Evolutionary conservation across 2,797 vertebrate species (phyloP), one percentile per base, ranked within the genome.

Genomic region (Remorina albescens): DNA sequence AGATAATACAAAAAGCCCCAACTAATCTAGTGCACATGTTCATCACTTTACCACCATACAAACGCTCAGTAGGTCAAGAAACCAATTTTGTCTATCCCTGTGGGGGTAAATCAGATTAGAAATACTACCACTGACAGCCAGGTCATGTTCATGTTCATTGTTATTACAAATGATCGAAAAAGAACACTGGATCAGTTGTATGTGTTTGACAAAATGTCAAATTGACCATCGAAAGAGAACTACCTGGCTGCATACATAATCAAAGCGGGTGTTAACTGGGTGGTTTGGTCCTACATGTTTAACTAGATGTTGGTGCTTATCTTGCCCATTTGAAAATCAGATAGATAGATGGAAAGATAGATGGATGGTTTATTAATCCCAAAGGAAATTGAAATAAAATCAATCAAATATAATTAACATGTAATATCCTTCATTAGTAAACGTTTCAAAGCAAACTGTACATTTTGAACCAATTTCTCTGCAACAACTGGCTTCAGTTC

Each of bases 211-310:
- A 37, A 37, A 37, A 11, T 4, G 3, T 13, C 36, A 37, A 4
- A 37, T 11, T 9, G 9, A 12, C 11, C 36, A 2, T 2, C 10
- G 1, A 39, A 19, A 18, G 16, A 18, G 16, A 41, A 41, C 39
- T 1, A 13, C 6, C 7, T 41, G 10, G 30, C 2, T 37, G 36
- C 7, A 36, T 41, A 41, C 13, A 39, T 21, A 39, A 50, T 32
- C 4, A 32, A 42, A 30, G 12, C 12, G 26, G 18, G 23, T 41
- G 34, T 26, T 32, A 16, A 30, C 30, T n/a, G 3, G 53, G 9
- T 50, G 21, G 26, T 67, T 80, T 71, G 30, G 25, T 44, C 37
- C 53, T 57, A 25, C 62, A 69, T 19, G 54, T n/a, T 10, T 47
- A 12, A 30, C 25, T 11, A 50, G 18, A 42, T 42, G 5, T 19